Conservation (phyloP, 2,113 vertebrate genomes). For the Callorhinus ursinus region DNA sequence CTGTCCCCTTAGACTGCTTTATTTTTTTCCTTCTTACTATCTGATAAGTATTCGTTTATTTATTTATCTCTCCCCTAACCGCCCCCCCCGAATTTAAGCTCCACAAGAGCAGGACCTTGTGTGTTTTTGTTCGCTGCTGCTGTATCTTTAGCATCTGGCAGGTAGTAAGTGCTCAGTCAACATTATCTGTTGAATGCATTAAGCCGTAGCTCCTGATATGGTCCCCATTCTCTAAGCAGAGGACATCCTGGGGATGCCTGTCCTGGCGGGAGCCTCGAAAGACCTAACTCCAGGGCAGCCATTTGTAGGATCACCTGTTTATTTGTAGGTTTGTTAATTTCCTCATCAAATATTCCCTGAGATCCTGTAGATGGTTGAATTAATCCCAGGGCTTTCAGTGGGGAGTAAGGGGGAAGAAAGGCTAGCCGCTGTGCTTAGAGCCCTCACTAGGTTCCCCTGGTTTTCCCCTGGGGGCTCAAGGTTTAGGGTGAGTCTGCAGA, state of each 20-base stretch:
- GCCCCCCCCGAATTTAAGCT: neutral
- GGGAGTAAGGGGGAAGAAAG: neutral
- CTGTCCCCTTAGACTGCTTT: neutral
- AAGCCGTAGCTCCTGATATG: neutral
- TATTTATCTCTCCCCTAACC: neutral
- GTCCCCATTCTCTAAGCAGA: neutral
- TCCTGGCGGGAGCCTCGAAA: neutral
- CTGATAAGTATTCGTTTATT: neutral
- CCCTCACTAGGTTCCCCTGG: neutral
- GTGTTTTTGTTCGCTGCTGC: neutral
- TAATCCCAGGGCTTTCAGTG: neutral
- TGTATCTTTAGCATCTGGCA: neutral
- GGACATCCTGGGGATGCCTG: neutral
- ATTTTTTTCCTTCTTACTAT: neutral
- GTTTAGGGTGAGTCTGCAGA: neutral
- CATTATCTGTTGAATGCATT: neutral
- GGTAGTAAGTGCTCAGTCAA: neutral
- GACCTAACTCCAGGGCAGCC: neutral
- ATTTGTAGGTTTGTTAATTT: neutral
- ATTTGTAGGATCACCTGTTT: neutral
- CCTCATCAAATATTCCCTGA: neutral
- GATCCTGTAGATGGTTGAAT: neutral
- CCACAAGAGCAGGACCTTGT: neutral
- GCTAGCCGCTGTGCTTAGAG: accelerated
- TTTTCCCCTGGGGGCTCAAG: neutral